A percentile compares a stretch with the other conserved stretches of the same genome.
Evolutionary conservation across 1,140 invertebrate species (phyloP).

Genomic region (Alviniconcha marisindica): DNA sequence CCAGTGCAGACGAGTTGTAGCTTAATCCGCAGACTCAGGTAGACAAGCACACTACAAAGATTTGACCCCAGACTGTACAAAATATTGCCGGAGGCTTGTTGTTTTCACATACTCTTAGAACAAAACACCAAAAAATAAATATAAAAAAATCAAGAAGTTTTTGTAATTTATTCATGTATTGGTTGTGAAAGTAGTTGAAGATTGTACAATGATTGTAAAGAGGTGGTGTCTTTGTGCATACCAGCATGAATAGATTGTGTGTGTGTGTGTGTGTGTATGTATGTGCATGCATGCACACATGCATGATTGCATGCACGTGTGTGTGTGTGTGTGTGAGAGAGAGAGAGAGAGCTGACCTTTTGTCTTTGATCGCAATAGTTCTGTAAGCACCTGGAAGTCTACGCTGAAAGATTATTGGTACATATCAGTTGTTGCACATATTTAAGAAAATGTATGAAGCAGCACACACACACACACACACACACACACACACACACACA

Average conservation of each 20-base stretch:
- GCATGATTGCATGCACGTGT: background rate
- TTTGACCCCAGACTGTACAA: background rate
- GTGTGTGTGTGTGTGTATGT: slow-evolving; percentile 32
- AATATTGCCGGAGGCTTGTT: background rate
- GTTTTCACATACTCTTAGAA: background rate
- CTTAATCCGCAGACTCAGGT: too few species aligned
- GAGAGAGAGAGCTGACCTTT: background rate
- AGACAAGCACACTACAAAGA: background rate
- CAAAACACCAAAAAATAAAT: background rate
- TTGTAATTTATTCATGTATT: background rate
- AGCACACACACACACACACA: slow-evolving; percentile 10
- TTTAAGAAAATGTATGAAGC: background rate
- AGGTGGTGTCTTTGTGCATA: background rate
- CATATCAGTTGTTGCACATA: background rate
- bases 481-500: slow-evolving; percentile 25
- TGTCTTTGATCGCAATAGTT: background rate
- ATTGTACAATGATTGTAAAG: background rate
- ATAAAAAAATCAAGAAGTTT: background rate
- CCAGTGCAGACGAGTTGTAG: too few species aligned
- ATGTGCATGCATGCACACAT: background rate
- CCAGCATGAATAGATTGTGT: background rate
- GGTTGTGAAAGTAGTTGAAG: background rate
- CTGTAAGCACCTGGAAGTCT: background rate
- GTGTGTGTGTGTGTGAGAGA: background rate
- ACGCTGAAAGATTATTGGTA: background rate